phyloP scores from a whole-genome alignment of 2,113 vertebrate genomes.

The Etia nguti region DNA sequence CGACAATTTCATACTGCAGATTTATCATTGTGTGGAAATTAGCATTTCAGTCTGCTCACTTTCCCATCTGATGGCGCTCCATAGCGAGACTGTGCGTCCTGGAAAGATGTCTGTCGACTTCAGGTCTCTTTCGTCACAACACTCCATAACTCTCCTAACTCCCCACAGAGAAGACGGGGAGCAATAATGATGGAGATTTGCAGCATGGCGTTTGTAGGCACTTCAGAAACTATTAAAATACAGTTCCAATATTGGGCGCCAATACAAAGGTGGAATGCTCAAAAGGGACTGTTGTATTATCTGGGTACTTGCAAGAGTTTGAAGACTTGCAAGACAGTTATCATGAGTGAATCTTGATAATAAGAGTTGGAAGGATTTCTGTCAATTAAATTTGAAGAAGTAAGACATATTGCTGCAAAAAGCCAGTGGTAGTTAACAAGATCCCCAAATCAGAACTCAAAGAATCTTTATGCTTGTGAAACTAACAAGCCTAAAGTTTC shows the following conservation, averaged over 20 bases:
- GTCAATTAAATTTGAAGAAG: background rate
- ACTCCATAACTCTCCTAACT: conserved; percentile 32
- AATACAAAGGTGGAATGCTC: background rate
- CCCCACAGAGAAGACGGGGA: conserved; percentile 22
- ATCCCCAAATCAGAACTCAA: background rate
- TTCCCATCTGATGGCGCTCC: conserved; percentile 62
- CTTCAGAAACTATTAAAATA: conserved; percentile 41
- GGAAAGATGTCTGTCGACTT: conserved; percentile 42
- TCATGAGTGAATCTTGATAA: background rate
- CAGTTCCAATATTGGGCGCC: background rate
- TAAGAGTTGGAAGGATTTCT: background rate
- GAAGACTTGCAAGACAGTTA: background rate
- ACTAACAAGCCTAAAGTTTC: background rate
- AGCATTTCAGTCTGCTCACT: conserved; percentile 73
- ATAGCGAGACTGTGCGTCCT: conserved; percentile 39
- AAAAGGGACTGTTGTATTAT: background rate
- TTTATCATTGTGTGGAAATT: conserved; percentile 75
- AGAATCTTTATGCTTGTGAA: background rate
- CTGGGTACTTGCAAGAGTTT: background rate
- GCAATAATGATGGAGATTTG: conserved; percentile 50
- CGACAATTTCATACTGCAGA: conserved; percentile 75
- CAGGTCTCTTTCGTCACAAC: conserved; percentile 30
- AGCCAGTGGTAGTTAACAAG: background rate
- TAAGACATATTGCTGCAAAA: background rate
- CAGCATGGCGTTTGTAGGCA: background rate